Evolutionary conservation across 2,888 invertebrate species (phyloP), one percentile per base, ranked within the genome.

Genomic region (Macrosoma leucophasiata): DNA sequence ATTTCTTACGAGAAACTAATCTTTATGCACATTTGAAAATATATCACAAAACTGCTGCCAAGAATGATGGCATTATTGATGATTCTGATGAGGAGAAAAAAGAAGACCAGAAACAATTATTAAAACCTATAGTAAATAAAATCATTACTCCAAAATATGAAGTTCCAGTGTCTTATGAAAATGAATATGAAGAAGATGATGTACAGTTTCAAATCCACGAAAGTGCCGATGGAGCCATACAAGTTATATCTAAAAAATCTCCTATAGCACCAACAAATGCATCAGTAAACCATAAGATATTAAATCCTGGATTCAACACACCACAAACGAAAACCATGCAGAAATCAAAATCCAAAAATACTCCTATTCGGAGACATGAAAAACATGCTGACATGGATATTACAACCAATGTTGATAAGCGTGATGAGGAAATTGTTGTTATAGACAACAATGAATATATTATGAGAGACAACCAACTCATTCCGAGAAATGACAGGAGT

Each of bases 21-120:
- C 74, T 94, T 19, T 92, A 92, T 68, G 86, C 88, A 3, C 93
- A 93, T 58, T 85, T 93, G 52, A 88, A 89, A 60, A 74, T 85
- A 9, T 72, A 85, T 53, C 93, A 93, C 56, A 88, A 87, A 57
- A 81, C 84, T 32, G 87, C 88, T 46, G 91, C 90, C 0, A 76
- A 84, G 29, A 77, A 78, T 47, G 90, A 91, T 70, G 91, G 90
- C 7, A 86, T 91, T 9, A 86, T 90, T 46, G 88, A 88, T 36
- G 84, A 84, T 41, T 88, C 89, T 19, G 81, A 82, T 54, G 82
- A 82, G 13, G 82, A 82, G 39, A 59, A 36, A 36, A 33, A 36
- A 23, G 38, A 43, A 29, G 37, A 38, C 27, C 43, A 39, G 48
- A 35, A 36, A 11, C 39, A 46, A 36, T 43, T 43, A 21, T 35